Conservation (phyloP, 2,888 invertebrate species). For the Cerastis rubricosa region DNA sequence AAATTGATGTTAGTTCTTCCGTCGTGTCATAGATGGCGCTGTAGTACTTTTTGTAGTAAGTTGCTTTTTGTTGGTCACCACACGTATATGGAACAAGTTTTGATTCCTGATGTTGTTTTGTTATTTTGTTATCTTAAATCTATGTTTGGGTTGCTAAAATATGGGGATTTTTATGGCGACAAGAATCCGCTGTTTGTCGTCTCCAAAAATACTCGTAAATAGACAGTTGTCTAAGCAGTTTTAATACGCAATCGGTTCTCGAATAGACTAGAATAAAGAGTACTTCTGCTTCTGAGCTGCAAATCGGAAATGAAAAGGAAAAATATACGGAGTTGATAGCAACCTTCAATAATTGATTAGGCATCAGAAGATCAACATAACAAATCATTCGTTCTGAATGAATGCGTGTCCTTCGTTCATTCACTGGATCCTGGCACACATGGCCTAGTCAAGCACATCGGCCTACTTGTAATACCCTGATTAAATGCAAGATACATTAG, state of each 20-base stretch:
- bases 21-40: too few species aligned
- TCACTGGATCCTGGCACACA: slow-evolving; percentile 35
- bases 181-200: not conserved
- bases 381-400: too few species aligned
- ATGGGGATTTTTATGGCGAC: not conserved
- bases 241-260: not conserved
- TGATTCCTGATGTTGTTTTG: not conserved
- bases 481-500: slow-evolving; percentile 9
- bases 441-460: slow-evolving; percentile 26
- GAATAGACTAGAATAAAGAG: not conserved
- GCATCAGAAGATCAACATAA: not conserved
- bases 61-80: too few species aligned
- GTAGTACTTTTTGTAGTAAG: too few species aligned
- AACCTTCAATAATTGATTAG: not conserved
- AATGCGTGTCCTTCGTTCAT: slow-evolving; percentile 28
- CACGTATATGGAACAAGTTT: not conserved
- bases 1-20: too few species aligned
- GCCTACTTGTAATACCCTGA: slow-evolving; percentile 20
- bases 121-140: not conserved
- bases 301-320: not conserved
- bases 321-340: not conserved
- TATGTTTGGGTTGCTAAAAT: not conserved
- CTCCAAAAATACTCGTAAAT: not conserved
- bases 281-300: not conserved
- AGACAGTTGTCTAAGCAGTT: not conserved